phyloP scores from a whole-genome alignment of 2,797 vertebrate species.

The Cryptoprocta ferox region DNA sequence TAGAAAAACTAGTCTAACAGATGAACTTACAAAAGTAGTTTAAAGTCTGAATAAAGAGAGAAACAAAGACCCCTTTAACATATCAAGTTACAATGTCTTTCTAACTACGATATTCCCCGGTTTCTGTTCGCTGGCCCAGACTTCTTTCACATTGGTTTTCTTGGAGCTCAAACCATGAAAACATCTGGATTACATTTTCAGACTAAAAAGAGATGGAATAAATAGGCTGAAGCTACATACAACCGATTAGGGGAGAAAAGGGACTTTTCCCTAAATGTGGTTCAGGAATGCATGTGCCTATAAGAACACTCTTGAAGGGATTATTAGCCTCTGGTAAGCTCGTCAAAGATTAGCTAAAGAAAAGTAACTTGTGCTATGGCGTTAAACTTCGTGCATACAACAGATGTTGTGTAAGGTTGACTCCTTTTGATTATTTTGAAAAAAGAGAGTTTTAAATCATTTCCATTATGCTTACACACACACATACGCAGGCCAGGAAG shows the following conservation, averaged over 20 bases:
- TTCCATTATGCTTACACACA: constrained; percentile 64
- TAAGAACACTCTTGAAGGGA: neutral
- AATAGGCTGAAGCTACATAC: constrained; percentile 71
- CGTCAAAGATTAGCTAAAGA: neutral
- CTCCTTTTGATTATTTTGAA: constrained; percentile 67
- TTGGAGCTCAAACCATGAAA: constrained; percentile 55
- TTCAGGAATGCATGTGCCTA: neutral
- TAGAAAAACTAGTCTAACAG: constrained; percentile 69
- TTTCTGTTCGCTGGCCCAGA: constrained; percentile 56
- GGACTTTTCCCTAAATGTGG: constrained; percentile 25
- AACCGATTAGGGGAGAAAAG: constrained; percentile 57
- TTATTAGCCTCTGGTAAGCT: neutral
- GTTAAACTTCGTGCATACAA: constrained; percentile 14
- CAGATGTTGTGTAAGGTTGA: constrained; percentile 43
- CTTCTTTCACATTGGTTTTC: constrained; percentile 63
- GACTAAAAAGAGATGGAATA: constrained; percentile 58
- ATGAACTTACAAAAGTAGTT: constrained; percentile 47
- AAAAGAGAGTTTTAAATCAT: constrained; percentile 68
- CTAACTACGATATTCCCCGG: constrained; percentile 21
- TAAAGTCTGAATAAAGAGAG: constrained; percentile 16
- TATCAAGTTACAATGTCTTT: constrained; percentile 60
- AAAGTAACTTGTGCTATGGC: constrained; percentile 18
- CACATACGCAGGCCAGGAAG: constrained; percentile 43
- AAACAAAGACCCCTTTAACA: constrained; percentile 62
- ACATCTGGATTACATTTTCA: constrained; percentile 76